Evolutionary conservation across 2,888 invertebrate species (phyloP).

Genomic region (Plusia festucae): DNA sequence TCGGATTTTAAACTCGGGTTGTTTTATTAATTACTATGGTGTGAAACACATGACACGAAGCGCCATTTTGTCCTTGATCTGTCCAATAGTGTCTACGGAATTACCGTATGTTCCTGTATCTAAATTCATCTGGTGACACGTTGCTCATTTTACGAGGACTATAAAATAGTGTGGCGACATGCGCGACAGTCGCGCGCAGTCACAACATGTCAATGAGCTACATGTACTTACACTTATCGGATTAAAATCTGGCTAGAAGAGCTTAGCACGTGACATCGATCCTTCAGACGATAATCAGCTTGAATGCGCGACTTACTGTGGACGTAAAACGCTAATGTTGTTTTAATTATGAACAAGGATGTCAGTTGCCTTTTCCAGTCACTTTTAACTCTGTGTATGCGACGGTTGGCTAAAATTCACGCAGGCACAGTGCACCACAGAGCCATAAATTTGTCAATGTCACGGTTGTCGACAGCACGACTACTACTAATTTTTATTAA

Average conservation of each 20-base stretch:
- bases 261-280: conserved; percentile 24
- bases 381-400: conserved; percentile 50
- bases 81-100: conserved; percentile 55
- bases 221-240: conserved; percentile 30
- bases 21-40: conserved; percentile 28
- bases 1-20: conserved; percentile 10
- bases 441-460: conserved; percentile 80
- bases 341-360: conserved; percentile 27
- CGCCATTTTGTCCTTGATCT: conserved; percentile 43
- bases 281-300: conserved; percentile 3
- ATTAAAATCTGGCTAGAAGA: conserved; percentile 56
- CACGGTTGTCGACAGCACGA: conserved; percentile 63
- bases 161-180: conserved; percentile 76
- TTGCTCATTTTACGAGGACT: conserved; percentile 73
- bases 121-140: conserved; percentile 67
- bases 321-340: conserved; percentile 26
- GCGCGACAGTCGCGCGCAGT: conserved; percentile 61
- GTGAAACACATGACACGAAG: conserved; percentile 41
- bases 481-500: conserved; percentile 69
- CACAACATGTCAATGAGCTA: conserved; percentile 66
- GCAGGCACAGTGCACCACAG: conserved; percentile 47
- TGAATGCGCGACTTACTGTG: conserved; percentile 5
- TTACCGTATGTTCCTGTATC: conserved; percentile 58
- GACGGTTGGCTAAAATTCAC: conserved; percentile 61
- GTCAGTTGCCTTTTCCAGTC: conserved; percentile 54